Conservation (phyloP, 1,140 invertebrate species). For the Dreissena rostriformis region DNA sequence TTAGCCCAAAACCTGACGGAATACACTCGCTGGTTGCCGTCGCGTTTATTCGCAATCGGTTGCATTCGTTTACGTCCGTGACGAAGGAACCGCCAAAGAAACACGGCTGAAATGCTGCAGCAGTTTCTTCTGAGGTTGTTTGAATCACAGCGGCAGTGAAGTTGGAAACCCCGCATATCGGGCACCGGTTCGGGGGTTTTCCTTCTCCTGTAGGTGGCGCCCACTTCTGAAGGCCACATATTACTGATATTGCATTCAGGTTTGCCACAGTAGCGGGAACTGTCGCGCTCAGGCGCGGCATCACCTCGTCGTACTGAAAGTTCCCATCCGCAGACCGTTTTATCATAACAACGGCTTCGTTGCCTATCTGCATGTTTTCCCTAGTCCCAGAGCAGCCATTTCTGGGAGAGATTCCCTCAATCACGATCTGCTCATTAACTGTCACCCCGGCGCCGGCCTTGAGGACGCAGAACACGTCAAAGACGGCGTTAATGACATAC, state of each 20-base stretch:
- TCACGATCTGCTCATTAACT: slow-evolving; percentile 24
- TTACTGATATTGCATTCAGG: not conserved
- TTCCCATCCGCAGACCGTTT: slow-evolving; percentile 17
- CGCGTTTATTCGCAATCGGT: not conserved
- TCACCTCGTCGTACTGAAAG: slow-evolving; percentile 47
- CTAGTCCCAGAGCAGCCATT: slow-evolving; percentile 44
- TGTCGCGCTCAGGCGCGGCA: slow-evolving; percentile 35
- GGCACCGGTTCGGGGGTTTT: slow-evolving; percentile 28
- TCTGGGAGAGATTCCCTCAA: slow-evolving; percentile 25
- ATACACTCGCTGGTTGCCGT: slow-evolving; percentile 12
- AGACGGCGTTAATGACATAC: slow-evolving; percentile 36
- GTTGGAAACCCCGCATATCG: slow-evolving; percentile 28
- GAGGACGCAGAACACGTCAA: slow-evolving; percentile 42
- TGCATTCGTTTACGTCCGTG: slow-evolving; percentile 14
- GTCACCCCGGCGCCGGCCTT: not conserved
- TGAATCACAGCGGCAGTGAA: slow-evolving; percentile 33
- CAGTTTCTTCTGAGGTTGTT: not conserved
- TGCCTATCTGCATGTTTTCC: slow-evolving; percentile 32
- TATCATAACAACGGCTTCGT: slow-evolving; percentile 42
- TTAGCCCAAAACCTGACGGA: not conserved
- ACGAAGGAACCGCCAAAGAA: slow-evolving; percentile 7
- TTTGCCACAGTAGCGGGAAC: slow-evolving; percentile 29
- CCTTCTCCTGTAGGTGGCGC: slow-evolving; percentile 1
- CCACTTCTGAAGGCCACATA: slow-evolving; percentile 39
- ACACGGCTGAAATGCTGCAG: slow-evolving; percentile 7